These are phyloP conservation scores for Bostrychus sinensis DNA, from an alignment of 2,113 vertebrate species.

Conservation along the genomic window DNA sequence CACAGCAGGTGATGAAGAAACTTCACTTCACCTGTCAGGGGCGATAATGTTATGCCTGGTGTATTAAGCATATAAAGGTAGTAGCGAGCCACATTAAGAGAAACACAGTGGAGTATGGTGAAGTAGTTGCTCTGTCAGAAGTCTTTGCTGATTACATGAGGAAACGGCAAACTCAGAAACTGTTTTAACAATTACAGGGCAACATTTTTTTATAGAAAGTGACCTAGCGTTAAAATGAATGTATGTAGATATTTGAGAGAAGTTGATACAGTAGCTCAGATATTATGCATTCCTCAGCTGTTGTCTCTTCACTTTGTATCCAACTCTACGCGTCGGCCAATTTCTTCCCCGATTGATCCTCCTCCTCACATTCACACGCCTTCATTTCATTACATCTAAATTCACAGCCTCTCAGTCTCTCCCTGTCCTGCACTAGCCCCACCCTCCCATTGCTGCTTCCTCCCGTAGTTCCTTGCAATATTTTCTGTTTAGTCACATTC, in stretches of 20 bases:
- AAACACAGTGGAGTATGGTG: no score
- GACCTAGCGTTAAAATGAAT: neutral
- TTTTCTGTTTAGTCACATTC: slow-evolving; percentile 77
- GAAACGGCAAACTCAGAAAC: no score
- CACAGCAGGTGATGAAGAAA: no score
- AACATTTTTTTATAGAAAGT: no score
- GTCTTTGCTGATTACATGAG: no score
- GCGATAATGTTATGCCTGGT: no score
- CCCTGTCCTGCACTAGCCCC: neutral
- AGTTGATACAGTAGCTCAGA: neutral
- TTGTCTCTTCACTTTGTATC: neutral
- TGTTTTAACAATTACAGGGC: no score
- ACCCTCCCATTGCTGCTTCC: slow-evolving; percentile 12
- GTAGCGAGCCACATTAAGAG: no score
- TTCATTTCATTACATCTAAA: slow-evolving; percentile 38
- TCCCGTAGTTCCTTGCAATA: slow-evolving; percentile 19
- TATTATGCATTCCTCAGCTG: neutral
- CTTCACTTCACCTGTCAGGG: no score
- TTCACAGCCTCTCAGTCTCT: slow-evolving; percentile 18
- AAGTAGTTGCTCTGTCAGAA: no score
- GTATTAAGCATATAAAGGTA: no score
- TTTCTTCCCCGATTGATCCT: neutral
- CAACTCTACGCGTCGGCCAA: neutral
- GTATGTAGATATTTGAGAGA: neutral
- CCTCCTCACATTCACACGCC: slow-evolving; percentile 34